These are phyloP conservation scores for Luperina nickerlii DNA, from an alignment of 2,888 invertebrate species.

Conservation along the genomic window DNA sequence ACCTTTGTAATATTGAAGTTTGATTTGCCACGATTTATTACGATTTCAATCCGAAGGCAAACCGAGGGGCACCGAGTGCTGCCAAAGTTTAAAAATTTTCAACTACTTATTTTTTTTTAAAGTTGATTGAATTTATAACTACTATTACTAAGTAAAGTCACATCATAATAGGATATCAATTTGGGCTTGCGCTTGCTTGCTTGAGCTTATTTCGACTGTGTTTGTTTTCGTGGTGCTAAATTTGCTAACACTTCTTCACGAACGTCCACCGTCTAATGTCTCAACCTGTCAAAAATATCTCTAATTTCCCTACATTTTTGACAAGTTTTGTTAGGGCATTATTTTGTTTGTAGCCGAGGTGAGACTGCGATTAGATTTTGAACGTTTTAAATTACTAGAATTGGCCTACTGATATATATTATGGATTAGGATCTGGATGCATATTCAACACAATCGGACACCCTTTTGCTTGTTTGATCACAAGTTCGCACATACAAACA, in stretches of 20 bases:
- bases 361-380: too few relatives aligned
- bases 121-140: neutral
- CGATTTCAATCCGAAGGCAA: conserved; percentile 74
- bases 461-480: neutral
- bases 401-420: too few relatives aligned
- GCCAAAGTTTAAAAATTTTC: conserved; percentile 76
- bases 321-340: too few relatives aligned
- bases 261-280: too few relatives aligned
- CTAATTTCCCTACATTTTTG: too few relatives aligned
- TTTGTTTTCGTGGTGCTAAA: neutral
- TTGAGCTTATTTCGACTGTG: too few relatives aligned
- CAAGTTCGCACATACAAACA: neutral
- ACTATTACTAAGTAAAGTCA: neutral
- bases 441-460: neutral
- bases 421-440: neutral
- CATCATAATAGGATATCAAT: neutral
- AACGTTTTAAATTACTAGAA: too few relatives aligned
- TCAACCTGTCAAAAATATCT: too few relatives aligned
- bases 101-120: too few relatives aligned
- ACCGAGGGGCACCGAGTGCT: conserved; percentile 66
- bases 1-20: conserved; percentile 73
- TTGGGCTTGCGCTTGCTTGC: too few relatives aligned
- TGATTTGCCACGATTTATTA: conserved; percentile 81
- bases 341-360: too few relatives aligned
- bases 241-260: neutral